phyloP scores from a whole-genome alignment of 2,797 vertebrate species.

The Gallirallus australis region DNA sequence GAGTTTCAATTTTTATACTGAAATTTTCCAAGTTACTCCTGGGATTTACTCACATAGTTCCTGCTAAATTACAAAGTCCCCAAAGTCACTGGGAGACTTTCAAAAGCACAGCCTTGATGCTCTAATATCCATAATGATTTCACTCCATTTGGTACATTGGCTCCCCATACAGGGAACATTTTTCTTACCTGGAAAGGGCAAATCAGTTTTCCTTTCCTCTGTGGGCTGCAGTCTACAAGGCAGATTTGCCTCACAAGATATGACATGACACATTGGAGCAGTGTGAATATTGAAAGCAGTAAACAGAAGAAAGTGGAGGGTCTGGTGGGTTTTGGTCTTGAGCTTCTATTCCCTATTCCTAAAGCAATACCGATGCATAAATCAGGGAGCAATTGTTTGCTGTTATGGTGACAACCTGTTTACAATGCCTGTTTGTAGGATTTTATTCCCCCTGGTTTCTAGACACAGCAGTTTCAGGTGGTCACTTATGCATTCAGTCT shows the following conservation, averaged over 20 bases:
- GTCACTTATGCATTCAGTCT: background rate
- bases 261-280: background rate
- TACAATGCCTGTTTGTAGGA: background rate
- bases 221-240: background rate
- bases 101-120: background rate
- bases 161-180: background rate
- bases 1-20: background rate
- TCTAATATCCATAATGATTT: background rate
- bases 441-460: background rate
- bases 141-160: background rate
- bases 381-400: background rate
- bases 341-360: background rate
- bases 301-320: background rate
- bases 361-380: fast-evolving
- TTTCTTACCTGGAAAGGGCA: background rate
- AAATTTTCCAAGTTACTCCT: background rate
- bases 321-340: background rate
- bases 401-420: background rate
- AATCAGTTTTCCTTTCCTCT: background rate
- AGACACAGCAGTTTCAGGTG: background rate
- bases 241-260: background rate
- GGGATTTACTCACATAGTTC: background rate
- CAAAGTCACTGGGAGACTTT: background rate
- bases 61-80: background rate
- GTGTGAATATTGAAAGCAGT: background rate